Percentiles rank a stretch among this genome's conserved stretches.
Conservation (phyloP, 2,888 invertebrate genomes). For the Leptopilina myrica region DNA sequence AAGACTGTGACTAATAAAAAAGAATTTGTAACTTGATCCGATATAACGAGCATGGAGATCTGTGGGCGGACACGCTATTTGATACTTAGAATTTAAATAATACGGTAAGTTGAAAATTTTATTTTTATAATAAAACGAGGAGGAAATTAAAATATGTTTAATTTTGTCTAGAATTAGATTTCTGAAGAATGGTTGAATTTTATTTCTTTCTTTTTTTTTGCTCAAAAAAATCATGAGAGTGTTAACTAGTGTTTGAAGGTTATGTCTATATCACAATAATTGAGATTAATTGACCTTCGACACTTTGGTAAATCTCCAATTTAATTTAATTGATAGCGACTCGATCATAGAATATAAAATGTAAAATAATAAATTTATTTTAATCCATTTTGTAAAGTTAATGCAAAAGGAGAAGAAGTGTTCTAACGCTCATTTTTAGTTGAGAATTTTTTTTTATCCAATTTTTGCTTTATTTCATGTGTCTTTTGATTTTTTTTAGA, state of each 20-base stretch:
- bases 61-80: conserved; percentile 8
- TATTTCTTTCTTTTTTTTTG: not conserved
- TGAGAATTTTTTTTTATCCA: too few relatives aligned
- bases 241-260: conserved; percentile 7
- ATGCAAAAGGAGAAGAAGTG: not conserved
- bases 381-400: not conserved
- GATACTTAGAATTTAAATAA: not conserved
- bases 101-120: conserved; percentile 6
- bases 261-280: conserved; percentile 28
- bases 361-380: conserved; percentile 5
- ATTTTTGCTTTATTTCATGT: not conserved
- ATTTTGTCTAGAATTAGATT: not conserved
- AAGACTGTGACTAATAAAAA: not conserved
- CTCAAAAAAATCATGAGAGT: not conserved
- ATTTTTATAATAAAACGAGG: not conserved
- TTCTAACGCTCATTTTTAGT: not conserved
- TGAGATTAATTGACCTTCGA: conserved; percentile 20
- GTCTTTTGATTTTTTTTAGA: not conserved
- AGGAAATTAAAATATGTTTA: not conserved
- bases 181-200: not conserved
- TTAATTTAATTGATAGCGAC: conserved; percentile 8
- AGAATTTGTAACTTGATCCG: conserved; percentile 4
- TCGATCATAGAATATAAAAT: conserved; percentile 8
- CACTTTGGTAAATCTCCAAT: conserved; percentile 13
- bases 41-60: conserved; percentile 14